Base-by-base conservation (phyloP, 2,797 vertebrate species). In the Jordanella pulchra region DNA sequence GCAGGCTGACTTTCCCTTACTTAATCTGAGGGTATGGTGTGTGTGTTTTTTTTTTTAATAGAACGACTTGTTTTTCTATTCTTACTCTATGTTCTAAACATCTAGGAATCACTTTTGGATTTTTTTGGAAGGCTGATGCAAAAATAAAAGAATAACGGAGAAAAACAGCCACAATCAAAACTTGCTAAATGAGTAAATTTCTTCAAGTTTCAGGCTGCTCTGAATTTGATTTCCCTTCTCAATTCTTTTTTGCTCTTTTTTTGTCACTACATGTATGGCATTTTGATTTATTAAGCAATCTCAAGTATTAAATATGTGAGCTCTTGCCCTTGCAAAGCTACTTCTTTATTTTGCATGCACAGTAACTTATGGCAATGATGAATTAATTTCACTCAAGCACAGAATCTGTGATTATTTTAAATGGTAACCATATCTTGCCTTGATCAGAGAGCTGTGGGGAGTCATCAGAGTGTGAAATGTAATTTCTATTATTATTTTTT, bases 211-310 rank as follows among this genome's bases (percentile, higher is more conserved):
- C 77, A 3, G n/a, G 76, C 76, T 69, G 80, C 71, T 87, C 45
- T 63, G 51, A 85, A 84, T 63, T 35, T 45, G 10, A 45, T 67
- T 69, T 81, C 79, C 72, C 75, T 74, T 70, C 72, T 55, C 39
- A 0, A 42, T 14, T 77, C 79, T 89, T 71, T 71, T 74, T 45
- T 67, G 86, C 93, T n/a, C n/a, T n/a, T n/a, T n/a, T 87, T 67
- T 45, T 67, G 86, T 93, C 93, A 88, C 92, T 85, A 94, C 90
- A 94, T 93, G 94, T 91, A 86, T 96, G 95, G 93, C 95, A 95
- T 95, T 96, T 97, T 97, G 96, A 97, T 97, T 96, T 97, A 97
- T 98, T 96, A 95, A 94, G 90, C 94, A 96, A 95, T 96, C 89
- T 95, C 88, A 89, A 92, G 85, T 93, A 93, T 96, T 94, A 94